A percentile compares a stretch with the other conserved stretches of the same genome.
Evolutionary conservation across 2,797 vertebrate species (phyloP).

Genomic region (Lacerta agilis): DNA sequence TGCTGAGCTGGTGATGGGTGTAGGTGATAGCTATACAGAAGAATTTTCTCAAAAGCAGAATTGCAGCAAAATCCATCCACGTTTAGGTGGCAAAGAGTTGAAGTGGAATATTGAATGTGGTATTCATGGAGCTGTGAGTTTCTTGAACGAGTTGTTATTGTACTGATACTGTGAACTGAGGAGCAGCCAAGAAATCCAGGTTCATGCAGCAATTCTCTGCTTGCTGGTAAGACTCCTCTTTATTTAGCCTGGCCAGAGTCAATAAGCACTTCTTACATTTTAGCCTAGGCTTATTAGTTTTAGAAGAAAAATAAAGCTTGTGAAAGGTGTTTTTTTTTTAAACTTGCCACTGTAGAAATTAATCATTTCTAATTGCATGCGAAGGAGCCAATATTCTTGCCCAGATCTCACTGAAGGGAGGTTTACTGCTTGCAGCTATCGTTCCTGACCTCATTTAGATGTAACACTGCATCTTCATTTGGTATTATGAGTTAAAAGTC

Average conservation of each 20-base stretch:
- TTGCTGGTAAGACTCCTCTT: constrained; percentile 62
- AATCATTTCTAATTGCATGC: constrained; percentile 71
- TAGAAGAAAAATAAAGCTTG: constrained; percentile 67
- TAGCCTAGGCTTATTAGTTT: constrained; percentile 54
- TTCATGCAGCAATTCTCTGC: background rate
- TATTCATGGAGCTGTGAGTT: constrained; percentile 46
- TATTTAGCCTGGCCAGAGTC: constrained; percentile 59
- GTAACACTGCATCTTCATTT: background rate
- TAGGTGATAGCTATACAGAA: constrained; percentile 69
- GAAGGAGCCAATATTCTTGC: constrained; percentile 75
- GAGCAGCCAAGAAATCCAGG: constrained; percentile 49
- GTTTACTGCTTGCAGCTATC: constrained; percentile 71
- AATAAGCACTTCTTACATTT: constrained; percentile 56
- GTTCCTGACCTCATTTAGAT: constrained; percentile 45
- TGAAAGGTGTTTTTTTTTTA: constrained; percentile 60
- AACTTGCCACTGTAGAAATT: constrained; percentile 71
- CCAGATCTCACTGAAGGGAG: constrained; percentile 69
- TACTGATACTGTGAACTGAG: constrained; percentile 77
- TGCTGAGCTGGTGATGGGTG: constrained; percentile 68
- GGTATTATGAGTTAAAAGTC: background rate
- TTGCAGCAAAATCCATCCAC: constrained; percentile 53
- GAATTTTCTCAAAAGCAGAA: constrained; percentile 63
- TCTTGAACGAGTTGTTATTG: constrained; percentile 61
- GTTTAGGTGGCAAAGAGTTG: constrained; percentile 49
- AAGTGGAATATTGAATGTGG: constrained; percentile 44